Conservation (phyloP, 2,888 invertebrate genomes). For the Drosophila maculinotata region DNA sequence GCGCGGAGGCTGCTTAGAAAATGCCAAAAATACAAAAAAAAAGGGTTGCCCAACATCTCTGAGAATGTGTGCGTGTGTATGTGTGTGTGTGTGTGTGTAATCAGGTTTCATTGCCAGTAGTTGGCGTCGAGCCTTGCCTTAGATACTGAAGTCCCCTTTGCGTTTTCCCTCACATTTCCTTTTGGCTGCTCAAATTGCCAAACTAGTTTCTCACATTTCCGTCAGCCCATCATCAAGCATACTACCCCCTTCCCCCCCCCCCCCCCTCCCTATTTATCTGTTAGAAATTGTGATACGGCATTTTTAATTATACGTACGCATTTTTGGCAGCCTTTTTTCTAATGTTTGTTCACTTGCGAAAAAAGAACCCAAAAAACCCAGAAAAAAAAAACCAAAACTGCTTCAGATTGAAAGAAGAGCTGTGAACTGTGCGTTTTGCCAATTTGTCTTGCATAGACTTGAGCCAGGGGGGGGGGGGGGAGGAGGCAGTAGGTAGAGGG, state of each 20-base stretch:
- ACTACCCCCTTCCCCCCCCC: neutral
- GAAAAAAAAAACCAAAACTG: too few species aligned
- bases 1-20: constrained; percentile 59
- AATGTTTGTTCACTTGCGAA: constrained; percentile 71
- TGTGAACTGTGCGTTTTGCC: constrained; percentile 22
- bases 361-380: too few species aligned
- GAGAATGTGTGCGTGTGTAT: constrained; percentile 10
- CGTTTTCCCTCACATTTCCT: constrained; percentile 49
- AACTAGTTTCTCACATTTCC: constrained; percentile 79
- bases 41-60: too few species aligned
- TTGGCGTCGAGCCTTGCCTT: constrained; percentile 64
- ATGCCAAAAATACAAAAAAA: constrained; percentile 9
- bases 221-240: constrained; percentile 4
- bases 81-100: constrained; percentile 22
- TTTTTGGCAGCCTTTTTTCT: constrained; percentile 48
- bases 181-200: constrained; percentile 24
- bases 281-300: constrained; percentile 19
- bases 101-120: constrained; percentile 60
- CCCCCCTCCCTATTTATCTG: constrained; percentile 6
- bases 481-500: constrained; percentile 4
- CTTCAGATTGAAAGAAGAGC: constrained; percentile 8
- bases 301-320: constrained; percentile 61
- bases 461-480: neutral
- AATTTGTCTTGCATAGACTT: constrained; percentile 59
- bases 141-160: constrained; percentile 46